phyloP scores from a whole-genome alignment of 2,888 invertebrate genomes.

The Panzeria rudis region DNA sequence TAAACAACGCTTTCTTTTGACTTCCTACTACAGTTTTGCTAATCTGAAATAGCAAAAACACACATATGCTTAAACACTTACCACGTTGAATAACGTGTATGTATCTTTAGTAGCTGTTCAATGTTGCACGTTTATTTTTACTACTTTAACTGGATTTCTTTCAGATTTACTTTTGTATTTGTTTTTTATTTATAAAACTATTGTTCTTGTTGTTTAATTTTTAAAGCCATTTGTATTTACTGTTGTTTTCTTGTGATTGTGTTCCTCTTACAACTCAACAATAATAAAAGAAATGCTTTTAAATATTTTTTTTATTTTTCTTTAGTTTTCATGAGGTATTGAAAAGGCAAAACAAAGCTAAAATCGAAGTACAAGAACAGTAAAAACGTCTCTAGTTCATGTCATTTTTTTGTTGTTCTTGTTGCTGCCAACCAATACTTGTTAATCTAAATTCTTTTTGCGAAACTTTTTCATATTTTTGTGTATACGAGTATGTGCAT shows the following conservation, averaged over 20 bases:
- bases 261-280: conserved; percentile 40
- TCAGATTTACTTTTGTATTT: neutral
- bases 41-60: conserved; percentile 17
- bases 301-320: conserved; percentile 14
- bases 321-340: conserved; percentile 4
- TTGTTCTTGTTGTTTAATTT: conserved; percentile 46
- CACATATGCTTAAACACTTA: conserved; percentile 6
- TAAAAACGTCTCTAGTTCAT: conserved; percentile 64
- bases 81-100: conserved; percentile 24
- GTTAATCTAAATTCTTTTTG: neutral
- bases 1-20: conserved; percentile 23
- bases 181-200: conserved; percentile 19
- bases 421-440: neutral
- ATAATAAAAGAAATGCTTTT: conserved; percentile 61
- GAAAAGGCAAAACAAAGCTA: conserved; percentile 11
- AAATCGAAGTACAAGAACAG: conserved; percentile 44
- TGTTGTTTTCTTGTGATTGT: conserved; percentile 14
- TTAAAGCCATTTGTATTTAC: conserved; percentile 47
- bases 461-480: neutral
- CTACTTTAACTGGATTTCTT: conserved; percentile 40
- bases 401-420: conserved; percentile 46
- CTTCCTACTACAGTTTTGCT: conserved; percentile 43
- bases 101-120: conserved; percentile 47
- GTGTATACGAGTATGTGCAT: neutral
- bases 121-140: conserved; percentile 62